Conservation (phyloP, 2,888 invertebrate species). For the Deladenus siricidicola region DNA sequence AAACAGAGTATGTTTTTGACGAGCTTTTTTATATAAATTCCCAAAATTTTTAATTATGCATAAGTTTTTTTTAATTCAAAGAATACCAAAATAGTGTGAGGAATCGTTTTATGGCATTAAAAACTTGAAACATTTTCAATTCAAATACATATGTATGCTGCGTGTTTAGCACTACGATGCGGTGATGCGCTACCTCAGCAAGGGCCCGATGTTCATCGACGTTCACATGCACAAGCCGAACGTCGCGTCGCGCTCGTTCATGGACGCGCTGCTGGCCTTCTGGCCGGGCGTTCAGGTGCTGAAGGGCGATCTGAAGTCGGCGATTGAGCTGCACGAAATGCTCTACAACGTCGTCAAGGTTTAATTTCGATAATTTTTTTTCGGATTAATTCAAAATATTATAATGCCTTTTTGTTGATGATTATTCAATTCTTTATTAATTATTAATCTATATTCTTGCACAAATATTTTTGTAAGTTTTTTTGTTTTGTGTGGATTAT, state of each 20-base stretch:
- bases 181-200: conserved; percentile 71
- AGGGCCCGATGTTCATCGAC: conserved; percentile 86
- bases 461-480: no score
- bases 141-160: no score
- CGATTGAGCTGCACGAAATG: conserved; percentile 98
- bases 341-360: conserved; percentile 87
- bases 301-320: conserved; percentile 85
- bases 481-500: no score
- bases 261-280: conserved; percentile 93
- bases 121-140: no score
- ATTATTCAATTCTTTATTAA: background rate
- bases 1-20: no score
- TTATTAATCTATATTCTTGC: no score
- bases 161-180: conserved; percentile 48
- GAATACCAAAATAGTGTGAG: background rate
- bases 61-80: no score
- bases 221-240: conserved; percentile 90
- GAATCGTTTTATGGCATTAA: no score
- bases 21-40: no score
- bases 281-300: conserved; percentile 67
- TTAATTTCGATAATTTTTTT: no score
- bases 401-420: background rate
- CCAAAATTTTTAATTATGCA: no score
- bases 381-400: background rate
- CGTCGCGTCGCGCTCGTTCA: conserved; percentile 70